Conservation (phyloP, 2,888 invertebrate genomes). For the Ennomos fuscantarius region DNA sequence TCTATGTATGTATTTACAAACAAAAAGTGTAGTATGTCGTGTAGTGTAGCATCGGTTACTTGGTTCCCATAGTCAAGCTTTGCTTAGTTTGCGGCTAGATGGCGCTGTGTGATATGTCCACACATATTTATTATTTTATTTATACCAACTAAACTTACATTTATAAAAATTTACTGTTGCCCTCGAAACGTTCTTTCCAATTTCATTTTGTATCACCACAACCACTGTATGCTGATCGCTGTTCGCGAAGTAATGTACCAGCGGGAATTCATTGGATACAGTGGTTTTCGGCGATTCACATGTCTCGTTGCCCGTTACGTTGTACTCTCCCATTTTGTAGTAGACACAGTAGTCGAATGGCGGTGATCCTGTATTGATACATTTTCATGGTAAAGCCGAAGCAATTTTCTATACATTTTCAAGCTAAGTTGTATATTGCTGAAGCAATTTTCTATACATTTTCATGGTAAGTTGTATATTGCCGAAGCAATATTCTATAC, state of each 20-base stretch:
- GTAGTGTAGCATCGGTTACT: too few species aligned
- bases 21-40: too few species aligned
- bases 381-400: not conserved
- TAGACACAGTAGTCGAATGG: conserved; percentile 90
- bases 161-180: conserved; percentile 93
- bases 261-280: conserved; percentile 85
- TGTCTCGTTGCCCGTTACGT: conserved; percentile 91
- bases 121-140: too few species aligned
- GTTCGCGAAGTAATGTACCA: conserved; percentile 88
- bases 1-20: too few species aligned
- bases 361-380: conserved; percentile 84
- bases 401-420: too few species aligned
- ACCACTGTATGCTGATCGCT: conserved; percentile 91
- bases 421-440: too few species aligned
- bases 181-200: conserved; percentile 88
- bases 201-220: conserved; percentile 91
- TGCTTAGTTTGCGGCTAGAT: too few species aligned
- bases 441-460: too few species aligned
- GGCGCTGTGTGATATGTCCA: too few species aligned
- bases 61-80: too few species aligned
- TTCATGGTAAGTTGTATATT: too few species aligned
- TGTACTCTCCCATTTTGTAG: conserved; percentile 87
- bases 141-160: conserved; percentile 88
- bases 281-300: conserved; percentile 78
- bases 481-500: too few species aligned